Evolutionary conservation across 53 echinoderm and acorn worm genomes (phyloP), one percentile per base, ranked within the genome.

Genomic region (Zoroaster sp.): DNA sequence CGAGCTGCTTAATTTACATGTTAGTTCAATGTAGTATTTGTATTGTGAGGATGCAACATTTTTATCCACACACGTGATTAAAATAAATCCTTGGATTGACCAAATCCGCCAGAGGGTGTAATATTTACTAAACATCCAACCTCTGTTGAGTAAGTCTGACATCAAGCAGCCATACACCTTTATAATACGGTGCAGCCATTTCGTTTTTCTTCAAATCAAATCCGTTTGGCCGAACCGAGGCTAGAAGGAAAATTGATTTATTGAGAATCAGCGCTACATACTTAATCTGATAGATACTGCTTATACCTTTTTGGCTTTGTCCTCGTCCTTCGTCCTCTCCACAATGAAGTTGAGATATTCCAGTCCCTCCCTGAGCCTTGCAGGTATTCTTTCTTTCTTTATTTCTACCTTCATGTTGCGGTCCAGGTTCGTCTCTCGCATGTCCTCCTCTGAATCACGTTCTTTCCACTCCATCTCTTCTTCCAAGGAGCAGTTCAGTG

Each of bases 381-480:
- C 83, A 25, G 94, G 94, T 28, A 94, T 83, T 51, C 90, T 90
- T 54, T 90, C 87, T 13, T 90, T 90, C 66, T 94, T 94, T 15
- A 72, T 66, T 14, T 92, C 76, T 9, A 81, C 55, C 91, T 90
- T 89, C 23, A 54, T 78, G 35, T 46, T 40, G 35, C 75, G 82
- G 81, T 96, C 92, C 40, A 89, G 74, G 44, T 89, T 93, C 42
- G 87, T 86, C 28, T 91, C 89, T 49, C 75, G 69, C 77, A 91
- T 93, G 51, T 96, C 96, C 40, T 93, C 96, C n/a, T 93, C 96
- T 13, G 96, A 92, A 55, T 96, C 96, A 65, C 87, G 89, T 5
- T 90, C 90, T 45, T 73, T 49, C 90, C 90, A 89, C 35, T 89
- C 90, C 81, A 89, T 81, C 43, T 82, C 90, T 43, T 89, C 90